Evolutionary conservation across 2,888 invertebrate species (phyloP).

Genomic region (Ormyrus nitidulus): DNA sequence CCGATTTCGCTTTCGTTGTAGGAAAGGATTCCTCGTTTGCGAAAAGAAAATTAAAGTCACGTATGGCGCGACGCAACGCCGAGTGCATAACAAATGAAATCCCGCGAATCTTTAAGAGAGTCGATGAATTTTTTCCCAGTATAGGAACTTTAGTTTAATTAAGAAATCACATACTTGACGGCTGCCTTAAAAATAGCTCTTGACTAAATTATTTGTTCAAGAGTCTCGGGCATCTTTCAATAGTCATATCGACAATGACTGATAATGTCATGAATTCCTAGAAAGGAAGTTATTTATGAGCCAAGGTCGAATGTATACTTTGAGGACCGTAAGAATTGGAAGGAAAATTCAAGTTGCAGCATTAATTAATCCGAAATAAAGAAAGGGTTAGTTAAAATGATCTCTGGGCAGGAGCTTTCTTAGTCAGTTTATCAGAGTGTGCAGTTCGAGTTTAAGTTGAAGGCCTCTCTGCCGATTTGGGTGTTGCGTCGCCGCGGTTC

Average conservation of each 20-base stretch:
- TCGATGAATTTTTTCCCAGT: constrained; percentile 26
- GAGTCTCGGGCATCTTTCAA: neutral
- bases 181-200: neutral
- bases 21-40: constrained; percentile 5
- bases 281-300: neutral
- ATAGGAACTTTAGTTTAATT: too few species aligned
- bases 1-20: constrained; percentile 40
- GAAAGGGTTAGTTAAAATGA: too few species aligned
- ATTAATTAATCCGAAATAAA: too few species aligned
- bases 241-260: constrained; percentile 17
- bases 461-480: constrained; percentile 46
- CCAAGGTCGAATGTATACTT: too few species aligned
- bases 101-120: constrained; percentile 25
- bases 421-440: too few species aligned
- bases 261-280: constrained; percentile 20
- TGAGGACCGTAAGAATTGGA: too few species aligned
- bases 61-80: constrained; percentile 16
- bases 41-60: constrained; percentile 48
- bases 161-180: neutral
- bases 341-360: too few species aligned
- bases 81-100: constrained; percentile 34
- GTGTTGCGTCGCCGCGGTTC: constrained; percentile 25
- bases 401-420: too few species aligned
- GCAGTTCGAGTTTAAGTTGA: constrained; percentile 52
- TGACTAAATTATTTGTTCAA: constrained; percentile 2